Evolutionary conservation across 2,888 invertebrate species (phyloP).

Genomic region (Erebia ligea): DNA sequence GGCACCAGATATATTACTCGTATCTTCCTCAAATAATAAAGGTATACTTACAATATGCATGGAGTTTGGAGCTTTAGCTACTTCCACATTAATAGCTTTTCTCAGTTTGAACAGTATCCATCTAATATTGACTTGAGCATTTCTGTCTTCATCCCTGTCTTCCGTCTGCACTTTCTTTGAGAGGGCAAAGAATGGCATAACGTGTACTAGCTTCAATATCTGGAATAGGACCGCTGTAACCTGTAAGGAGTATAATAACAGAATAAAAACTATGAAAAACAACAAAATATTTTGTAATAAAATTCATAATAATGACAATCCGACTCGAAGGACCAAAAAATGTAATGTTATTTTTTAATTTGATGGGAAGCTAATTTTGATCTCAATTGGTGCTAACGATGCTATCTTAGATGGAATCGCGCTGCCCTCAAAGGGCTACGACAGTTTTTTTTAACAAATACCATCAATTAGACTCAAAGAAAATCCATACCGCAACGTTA

Average conservation of each 20-base stretch:
- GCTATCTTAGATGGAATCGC: background rate
- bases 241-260: slow-evolving; percentile 55
- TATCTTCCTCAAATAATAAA: too few relatives aligned
- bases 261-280: background rate
- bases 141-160: slow-evolving; percentile 61
- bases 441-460: too few relatives aligned
- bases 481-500: too few relatives aligned
- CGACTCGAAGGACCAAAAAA: slow-evolving; percentile 1
- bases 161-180: slow-evolving; percentile 54
- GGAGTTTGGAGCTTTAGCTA: slow-evolving; percentile 87
- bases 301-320: background rate
- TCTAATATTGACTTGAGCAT: slow-evolving; percentile 84
- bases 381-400: background rate
- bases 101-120: slow-evolving; percentile 91
- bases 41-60: slow-evolving; percentile 86
- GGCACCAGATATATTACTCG: too few relatives aligned
- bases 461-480: too few relatives aligned
- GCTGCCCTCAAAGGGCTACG: background rate
- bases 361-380: background rate
- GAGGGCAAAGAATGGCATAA: slow-evolving; percentile 58
- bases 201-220: slow-evolving; percentile 81
- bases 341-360: background rate
- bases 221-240: slow-evolving; percentile 73
- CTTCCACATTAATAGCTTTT: slow-evolving; percentile 90
- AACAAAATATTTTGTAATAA: background rate